Evolutionary conservation across 2,797 vertebrate genomes (phyloP).

Genomic region (Molossus alvarezi): DNA sequence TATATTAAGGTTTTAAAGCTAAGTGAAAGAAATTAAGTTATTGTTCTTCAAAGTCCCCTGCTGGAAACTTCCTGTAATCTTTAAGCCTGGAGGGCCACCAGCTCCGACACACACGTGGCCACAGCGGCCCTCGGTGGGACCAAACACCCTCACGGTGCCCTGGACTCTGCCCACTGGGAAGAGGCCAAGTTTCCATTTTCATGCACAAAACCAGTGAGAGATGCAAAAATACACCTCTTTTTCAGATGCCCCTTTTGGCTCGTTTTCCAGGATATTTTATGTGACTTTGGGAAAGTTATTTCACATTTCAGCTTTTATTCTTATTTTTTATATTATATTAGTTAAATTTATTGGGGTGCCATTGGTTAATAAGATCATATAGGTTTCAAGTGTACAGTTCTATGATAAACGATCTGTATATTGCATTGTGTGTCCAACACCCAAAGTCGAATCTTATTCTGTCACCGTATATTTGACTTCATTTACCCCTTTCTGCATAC

Average conservation of each 20-base stretch:
- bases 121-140: too few species aligned
- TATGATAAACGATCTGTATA: not conserved
- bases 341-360: not conserved
- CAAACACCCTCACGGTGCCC: fast-evolving
- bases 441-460: not conserved
- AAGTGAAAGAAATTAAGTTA: slow-evolving; percentile 53
- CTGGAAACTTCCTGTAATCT: not conserved
- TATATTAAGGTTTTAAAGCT: not conserved
- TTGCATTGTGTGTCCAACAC: not conserved
- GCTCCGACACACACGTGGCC: not conserved
- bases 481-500: not conserved
- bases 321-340: not conserved
- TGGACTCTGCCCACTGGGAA: not conserved
- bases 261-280: not conserved
- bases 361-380: not conserved
- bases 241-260: not conserved
- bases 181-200: not conserved
- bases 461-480: not conserved
- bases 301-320: not conserved
- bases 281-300: not conserved
- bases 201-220: not conserved
- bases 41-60: not conserved
- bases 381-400: not conserved
- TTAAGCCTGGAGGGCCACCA: not conserved
- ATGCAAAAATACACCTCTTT: not conserved